Evolutionary conservation across 2,888 invertebrate species (phyloP).

Genomic region (Hesperia comma): DNA sequence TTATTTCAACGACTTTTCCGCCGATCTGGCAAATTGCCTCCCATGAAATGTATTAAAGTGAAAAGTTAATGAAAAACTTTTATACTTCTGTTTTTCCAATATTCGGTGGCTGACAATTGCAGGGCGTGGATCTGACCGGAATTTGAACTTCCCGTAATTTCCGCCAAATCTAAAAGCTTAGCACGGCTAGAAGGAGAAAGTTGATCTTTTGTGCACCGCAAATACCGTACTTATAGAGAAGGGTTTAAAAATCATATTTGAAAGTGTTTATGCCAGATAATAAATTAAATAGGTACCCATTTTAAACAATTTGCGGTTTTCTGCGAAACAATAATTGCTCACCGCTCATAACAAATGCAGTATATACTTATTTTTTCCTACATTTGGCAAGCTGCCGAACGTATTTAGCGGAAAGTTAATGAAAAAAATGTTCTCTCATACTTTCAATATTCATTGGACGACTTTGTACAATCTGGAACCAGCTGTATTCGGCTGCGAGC

Average conservation of each 20-base stretch:
- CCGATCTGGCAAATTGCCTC: slow-evolving; percentile 28
- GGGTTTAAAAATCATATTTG: too few relatives aligned
- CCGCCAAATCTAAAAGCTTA: slow-evolving; percentile 48
- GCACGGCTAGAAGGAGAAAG: neutral
- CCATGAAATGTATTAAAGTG: slow-evolving; percentile 30
- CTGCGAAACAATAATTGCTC: neutral
- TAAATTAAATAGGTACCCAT: too few relatives aligned
- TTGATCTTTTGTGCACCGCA: neutral
- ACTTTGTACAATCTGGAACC: neutral
- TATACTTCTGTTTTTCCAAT: slow-evolving; percentile 28
- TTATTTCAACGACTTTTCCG: slow-evolving; percentile 20
- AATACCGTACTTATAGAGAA: neutral
- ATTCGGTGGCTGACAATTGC: slow-evolving; percentile 34
- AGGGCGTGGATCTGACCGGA: slow-evolving; percentile 8
- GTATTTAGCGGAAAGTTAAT: slow-evolving; percentile 11
- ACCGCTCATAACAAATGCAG: neutral
- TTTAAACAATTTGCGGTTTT: neutral
- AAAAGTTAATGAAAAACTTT: slow-evolving; percentile 34
- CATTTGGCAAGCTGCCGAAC: neutral
- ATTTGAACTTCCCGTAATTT: slow-evolving; percentile 55
- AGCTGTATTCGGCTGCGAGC: slow-evolving; percentile 2
- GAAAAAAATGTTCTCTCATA: slow-evolving; percentile 21
- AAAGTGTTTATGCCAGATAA: too few relatives aligned
- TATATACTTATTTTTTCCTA: neutral
- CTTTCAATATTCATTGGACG: slow-evolving; percentile 19